A percentile compares a stretch with the other conserved stretches of the same genome.
phyloP scores from a whole-genome alignment of 2,888 invertebrate genomes.

The Drosophila nigricruria region DNA sequence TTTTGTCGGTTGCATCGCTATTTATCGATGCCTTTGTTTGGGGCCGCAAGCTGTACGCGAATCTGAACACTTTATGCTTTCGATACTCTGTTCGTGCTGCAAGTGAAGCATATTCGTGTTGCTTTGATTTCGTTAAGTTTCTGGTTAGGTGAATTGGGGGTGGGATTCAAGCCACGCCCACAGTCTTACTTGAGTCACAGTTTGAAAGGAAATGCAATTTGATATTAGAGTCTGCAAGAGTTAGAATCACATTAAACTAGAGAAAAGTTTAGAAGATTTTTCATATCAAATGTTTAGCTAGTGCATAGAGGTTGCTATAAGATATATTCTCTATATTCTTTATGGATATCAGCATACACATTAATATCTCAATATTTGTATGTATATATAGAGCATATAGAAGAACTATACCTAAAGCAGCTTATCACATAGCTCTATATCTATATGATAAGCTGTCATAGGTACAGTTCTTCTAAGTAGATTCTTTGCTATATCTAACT shows the following conservation, averaged over 20 bases:
- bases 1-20: conserved; percentile 9
- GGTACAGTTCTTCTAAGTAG: no score
- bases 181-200: background rate
- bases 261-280: background rate
- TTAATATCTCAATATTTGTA: no score
- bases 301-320: no score
- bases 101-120: background rate
- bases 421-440: no score
- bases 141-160: background rate
- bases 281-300: no score
- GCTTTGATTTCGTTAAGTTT: background rate
- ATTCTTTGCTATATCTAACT: no score
- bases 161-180: background rate
- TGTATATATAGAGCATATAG: no score
- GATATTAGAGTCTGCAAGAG: background rate
- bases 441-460: no score
- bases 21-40: conserved; percentile 39
- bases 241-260: no score
- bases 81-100: background rate
- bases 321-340: no score
- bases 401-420: no score
- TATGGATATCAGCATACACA: no score
- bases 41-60: conserved; percentile 14
- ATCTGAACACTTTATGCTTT: conserved; percentile 1
- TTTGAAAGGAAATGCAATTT: background rate